Base-by-base conservation (phyloP, 2,797 vertebrate genomes). In the Apogon hyalosoma region DNA sequence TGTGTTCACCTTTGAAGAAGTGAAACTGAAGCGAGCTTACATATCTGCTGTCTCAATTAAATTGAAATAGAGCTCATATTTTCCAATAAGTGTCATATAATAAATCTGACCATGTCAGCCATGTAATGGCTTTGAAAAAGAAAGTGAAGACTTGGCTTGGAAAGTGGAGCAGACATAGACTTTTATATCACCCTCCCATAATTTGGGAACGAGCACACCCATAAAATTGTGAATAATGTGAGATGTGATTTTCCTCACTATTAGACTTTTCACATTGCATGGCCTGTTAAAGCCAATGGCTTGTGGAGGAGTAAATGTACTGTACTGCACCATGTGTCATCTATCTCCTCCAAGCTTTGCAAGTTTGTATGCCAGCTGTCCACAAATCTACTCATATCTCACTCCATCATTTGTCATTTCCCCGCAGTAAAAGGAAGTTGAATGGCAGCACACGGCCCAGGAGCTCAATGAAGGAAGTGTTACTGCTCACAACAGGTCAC, bases 221-320 rank as follows among this genome's bases (percentile, higher is more conserved):
- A 84, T 89, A 87, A 86, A 89, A 84, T 69, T 53, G 66, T 81
- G 79, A 89, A 88, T 86, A 86, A 90, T 78, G 79, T 64, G 67
- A 68, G 68, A 82, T 84, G 73, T 78, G 83, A 88, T 88, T 89
- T 92, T 84, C 83, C 75, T 83, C 77, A 56, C 79, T 75, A 77
- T 86, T 82, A 87, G 78, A 87, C 77, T 50, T 84, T 83, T 84
- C 68, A 75, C 81, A 68, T 79, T 63, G 75, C 65, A 75, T 16
- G 69, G 73, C 79, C 75, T 66, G 85, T 88, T 92, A 89, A 92
- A 92, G 68, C 77, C 72, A 82, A 72, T 62, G 78, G 61, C 63
- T 82, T 75, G 82, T 76, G 85, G 81, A 81, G 71, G 69, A 84
- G 75, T 63, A 80, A 81, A 84, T 82, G 73, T 71, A 79, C 76